These are phyloP conservation scores for Drosophila multiciliata DNA, from an alignment of 2,888 invertebrate genomes.

Conservation along the genomic window DNA sequence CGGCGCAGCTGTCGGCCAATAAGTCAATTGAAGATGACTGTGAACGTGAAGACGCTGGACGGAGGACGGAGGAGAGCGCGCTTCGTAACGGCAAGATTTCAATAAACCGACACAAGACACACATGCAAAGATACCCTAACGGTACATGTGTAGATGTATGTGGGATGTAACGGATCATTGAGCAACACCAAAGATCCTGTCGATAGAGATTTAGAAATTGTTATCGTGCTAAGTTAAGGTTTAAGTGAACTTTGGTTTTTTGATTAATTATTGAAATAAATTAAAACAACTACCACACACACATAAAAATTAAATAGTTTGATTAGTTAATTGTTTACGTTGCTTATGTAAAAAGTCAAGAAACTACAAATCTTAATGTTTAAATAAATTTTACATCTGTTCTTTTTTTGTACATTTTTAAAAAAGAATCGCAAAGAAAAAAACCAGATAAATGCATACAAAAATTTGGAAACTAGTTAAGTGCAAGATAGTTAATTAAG, in stretches of 20 bases:
- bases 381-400: slow-evolving; percentile 12
- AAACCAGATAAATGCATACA: slow-evolving; percentile 17
- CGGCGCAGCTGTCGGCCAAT: slow-evolving; percentile 40
- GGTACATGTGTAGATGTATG: slow-evolving; percentile 18
- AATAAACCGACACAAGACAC: slow-evolving; percentile 12
- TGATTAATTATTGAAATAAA: slow-evolving; percentile 7
- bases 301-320: slow-evolving; percentile 9
- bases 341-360: slow-evolving; percentile 34
- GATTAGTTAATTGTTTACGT: slow-evolving; percentile 46
- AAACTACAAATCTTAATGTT: background rate
- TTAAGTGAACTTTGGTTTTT: slow-evolving; percentile 31
- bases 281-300: background rate
- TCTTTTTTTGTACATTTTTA: slow-evolving; percentile 18
- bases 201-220: slow-evolving; percentile 42
- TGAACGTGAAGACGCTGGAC: slow-evolving; percentile 4
- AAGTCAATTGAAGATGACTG: slow-evolving; percentile 1
- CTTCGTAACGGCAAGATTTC: slow-evolving; percentile 15
- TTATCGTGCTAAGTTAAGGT: slow-evolving; percentile 31
- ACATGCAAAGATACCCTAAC: slow-evolving; percentile 1
- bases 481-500: slow-evolving; percentile 43
- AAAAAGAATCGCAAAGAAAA: background rate
- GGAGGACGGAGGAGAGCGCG: slow-evolving; percentile 13
- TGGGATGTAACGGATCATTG: slow-evolving; percentile 52
- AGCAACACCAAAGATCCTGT: slow-evolving; percentile 69
- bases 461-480: slow-evolving; percentile 42